A percentile compares a stretch with the other conserved stretches of the same genome.
Evolutionary conservation across 1,140 invertebrate species (phyloP).

Genomic region (Latrodectus geometricus): DNA sequence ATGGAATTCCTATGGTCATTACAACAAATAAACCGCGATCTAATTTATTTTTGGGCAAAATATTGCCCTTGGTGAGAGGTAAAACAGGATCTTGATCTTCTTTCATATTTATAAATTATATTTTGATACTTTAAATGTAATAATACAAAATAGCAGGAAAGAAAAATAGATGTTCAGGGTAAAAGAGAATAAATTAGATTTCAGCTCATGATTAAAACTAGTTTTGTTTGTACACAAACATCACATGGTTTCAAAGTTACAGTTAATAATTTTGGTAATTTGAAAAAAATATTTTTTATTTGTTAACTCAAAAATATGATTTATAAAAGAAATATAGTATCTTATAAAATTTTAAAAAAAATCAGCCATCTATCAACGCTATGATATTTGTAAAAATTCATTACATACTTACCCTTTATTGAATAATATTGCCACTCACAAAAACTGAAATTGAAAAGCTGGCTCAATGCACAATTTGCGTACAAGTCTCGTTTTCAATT

Average conservation of each 20-base stretch:
- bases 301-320: too few species aligned
- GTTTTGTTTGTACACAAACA: neutral
- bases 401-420: too few species aligned
- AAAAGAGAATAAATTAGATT: neutral
- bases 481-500: too few species aligned
- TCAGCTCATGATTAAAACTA: conserved; percentile 1
- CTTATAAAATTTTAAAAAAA: too few species aligned
- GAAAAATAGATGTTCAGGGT: neutral
- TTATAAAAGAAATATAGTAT: too few species aligned
- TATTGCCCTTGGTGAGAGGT: conserved; percentile 39
- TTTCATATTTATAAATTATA: neutral
- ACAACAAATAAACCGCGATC: conserved; percentile 60
- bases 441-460: too few species aligned
- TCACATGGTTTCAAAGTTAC: neutral
- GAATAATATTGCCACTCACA: too few species aligned
- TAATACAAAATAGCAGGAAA: neutral
- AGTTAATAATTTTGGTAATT: neutral
- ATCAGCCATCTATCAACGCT: too few species aligned
- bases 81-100: conserved; percentile 15
- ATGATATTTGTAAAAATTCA: too few species aligned
- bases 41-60: conserved; percentile 52
- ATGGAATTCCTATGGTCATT: conserved; percentile 50
- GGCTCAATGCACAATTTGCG: too few species aligned
- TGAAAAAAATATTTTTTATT: too few species aligned
- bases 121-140: neutral